A percentile compares a stretch with the other conserved stretches of the same genome.
phyloP scores from a whole-genome alignment of 2,113 vertebrate genomes.

The Anhinga rufa region DNA sequence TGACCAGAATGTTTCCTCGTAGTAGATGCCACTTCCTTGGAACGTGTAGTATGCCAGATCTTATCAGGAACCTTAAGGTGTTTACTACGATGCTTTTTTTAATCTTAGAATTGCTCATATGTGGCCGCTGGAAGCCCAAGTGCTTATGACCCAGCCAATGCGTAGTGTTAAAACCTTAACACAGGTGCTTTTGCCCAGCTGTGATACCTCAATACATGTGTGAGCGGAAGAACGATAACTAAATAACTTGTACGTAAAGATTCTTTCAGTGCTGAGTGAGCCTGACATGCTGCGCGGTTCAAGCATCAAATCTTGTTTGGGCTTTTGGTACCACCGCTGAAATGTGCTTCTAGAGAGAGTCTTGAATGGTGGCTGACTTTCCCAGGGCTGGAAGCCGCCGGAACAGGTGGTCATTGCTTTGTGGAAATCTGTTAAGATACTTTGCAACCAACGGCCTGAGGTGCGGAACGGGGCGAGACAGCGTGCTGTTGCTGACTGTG shows the following conservation, averaged over 20 bases:
- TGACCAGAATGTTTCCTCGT: not conserved
- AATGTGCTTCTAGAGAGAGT: not conserved
- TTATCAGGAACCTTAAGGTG: not conserved
- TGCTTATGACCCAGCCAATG: not conserved
- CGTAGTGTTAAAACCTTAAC: not conserved
- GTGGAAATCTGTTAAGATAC: not conserved
- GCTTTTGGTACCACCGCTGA: not conserved
- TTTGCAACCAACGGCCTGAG: not conserved
- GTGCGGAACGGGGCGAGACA: not conserved
- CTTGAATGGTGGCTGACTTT: not conserved
- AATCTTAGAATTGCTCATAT: not conserved
- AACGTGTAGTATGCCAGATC: not conserved
- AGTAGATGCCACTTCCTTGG: not conserved
- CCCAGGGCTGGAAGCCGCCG: not conserved
- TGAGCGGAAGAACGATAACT: not conserved
- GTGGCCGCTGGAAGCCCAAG: not conserved
- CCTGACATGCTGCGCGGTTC: not conserved
- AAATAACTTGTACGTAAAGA: not conserved
- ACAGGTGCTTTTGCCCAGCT: not conserved
- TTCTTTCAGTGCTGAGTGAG: not conserved
- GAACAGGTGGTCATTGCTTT: constrained; percentile 21
- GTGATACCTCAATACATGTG: not conserved
- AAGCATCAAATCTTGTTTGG: not conserved
- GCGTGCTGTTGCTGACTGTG: not conserved
- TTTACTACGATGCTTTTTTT: not conserved